Evolutionary conservation across 2,113 vertebrate genomes (phyloP).

Genomic region (Osmerus mordax): DNA sequence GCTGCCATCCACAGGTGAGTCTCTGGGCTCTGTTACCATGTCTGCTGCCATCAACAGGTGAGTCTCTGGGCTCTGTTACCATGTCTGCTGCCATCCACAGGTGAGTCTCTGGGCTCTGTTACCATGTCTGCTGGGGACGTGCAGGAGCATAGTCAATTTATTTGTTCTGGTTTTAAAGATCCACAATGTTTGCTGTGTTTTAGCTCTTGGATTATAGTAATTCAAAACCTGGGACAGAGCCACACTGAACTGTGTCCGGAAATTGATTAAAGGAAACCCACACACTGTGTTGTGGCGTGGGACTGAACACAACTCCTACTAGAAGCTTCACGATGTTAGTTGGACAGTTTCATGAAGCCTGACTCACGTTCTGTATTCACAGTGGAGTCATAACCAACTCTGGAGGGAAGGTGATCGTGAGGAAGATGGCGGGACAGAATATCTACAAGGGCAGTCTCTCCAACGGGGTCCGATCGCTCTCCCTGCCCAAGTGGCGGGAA

Average conservation of each 20-base stretch:
- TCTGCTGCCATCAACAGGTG: neutral
- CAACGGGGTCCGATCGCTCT: conserved; percentile 84
- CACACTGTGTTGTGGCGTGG: too few relatives aligned
- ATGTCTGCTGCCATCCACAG: neutral
- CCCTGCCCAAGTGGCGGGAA: conserved; percentile 90
- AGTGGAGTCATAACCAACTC: conserved; percentile 83
- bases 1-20: conserved; percentile 93
- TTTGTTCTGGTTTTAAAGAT: too few relatives aligned
- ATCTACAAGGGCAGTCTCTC: conserved; percentile 86
- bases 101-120: neutral
- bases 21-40: neutral
- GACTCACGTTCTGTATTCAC: conserved; percentile 29
- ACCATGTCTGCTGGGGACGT: neutral
- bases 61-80: neutral
- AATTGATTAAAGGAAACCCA: too few relatives aligned
- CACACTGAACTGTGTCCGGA: too few relatives aligned
- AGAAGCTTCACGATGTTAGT: too few relatives aligned
- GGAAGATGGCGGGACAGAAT: conserved; percentile 86
- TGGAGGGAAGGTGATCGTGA: conserved; percentile 92
- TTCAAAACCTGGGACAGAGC: too few relatives aligned
- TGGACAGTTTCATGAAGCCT: neutral
- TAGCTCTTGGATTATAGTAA: too few relatives aligned
- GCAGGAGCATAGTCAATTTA: too few relatives aligned
- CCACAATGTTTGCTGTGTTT: too few relatives aligned
- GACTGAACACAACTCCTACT: too few relatives aligned